Evolutionary conservation across 2,888 invertebrate species (phyloP), one percentile per base, ranked within the genome.

Genomic region (Lasioglossum malachurum): DNA sequence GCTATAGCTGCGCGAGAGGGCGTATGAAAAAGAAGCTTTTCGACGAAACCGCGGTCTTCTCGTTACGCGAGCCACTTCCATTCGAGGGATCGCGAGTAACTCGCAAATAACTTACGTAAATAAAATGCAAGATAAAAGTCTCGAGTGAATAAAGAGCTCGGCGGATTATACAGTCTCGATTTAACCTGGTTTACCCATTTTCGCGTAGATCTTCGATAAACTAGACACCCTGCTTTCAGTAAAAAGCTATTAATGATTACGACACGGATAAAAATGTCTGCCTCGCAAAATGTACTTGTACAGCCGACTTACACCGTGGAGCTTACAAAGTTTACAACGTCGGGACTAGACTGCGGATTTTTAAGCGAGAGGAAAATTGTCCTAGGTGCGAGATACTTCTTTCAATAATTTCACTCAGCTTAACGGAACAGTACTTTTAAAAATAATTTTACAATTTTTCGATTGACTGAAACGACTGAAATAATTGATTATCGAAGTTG

Each of bases 71-170:
- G 23, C 57, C 41, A 31, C 78, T 72, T 71, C 71, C 27, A 44
- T 10, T 64, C 44, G 41, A 57, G 27, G 72, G 12, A 53, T 72
- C 38, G 27, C 49, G 57, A 44, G 16, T 72, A 72, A 57, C n/a
- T 57, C 57, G 53, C 53, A n/a, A n/a, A n/a, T 57, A 57, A 60
- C 23, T 57, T 41, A 57, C 41, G 31, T 72, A 31, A 78, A 72
- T 57, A 31, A 57, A 57, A 53, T 27, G 72, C 64, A 5, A 64
- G 57, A 78, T 57, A 72, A 78, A n/a, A 60, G 57, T 71, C 44
- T 44, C 23, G 23, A 41, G 27, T n/a, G 7, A 41, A 19, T 57
- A 38, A 53, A 38, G 38, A 38, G 8, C 12, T 7, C 46, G 16
- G 27, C 23, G 41, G 12, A 27, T 41, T 16, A 60, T 14, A 10